A percentile compares a stretch with the other conserved stretches of the same genome.
Evolutionary conservation across 2,113 vertebrate species (phyloP).

Genomic region (Choloepus hoffmanni): DNA sequence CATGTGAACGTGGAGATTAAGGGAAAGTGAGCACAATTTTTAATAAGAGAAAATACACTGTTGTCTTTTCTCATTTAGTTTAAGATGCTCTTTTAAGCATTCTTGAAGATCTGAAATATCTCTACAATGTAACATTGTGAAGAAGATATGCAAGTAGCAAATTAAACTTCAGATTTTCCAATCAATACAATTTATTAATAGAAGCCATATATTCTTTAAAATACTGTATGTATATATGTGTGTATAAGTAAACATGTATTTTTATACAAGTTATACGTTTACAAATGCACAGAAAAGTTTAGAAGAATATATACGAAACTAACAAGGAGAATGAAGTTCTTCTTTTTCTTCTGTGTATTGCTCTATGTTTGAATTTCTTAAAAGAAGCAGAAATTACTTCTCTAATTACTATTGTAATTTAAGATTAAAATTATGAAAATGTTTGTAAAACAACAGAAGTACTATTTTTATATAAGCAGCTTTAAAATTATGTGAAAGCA

Average conservation of each 20-base stretch:
- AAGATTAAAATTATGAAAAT: background rate
- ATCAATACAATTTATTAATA: background rate
- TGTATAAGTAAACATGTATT: background rate
- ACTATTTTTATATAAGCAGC: background rate
- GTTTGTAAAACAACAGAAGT: background rate
- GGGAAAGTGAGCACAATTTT: background rate
- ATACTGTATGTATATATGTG: background rate
- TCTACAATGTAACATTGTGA: background rate
- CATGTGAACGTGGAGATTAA: background rate
- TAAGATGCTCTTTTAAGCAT: background rate
- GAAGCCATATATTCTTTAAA: background rate
- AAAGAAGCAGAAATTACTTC: conserved; percentile 3
- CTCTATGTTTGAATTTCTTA: background rate
- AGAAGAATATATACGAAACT: background rate
- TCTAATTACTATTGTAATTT: background rate
- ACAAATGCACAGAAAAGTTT: background rate
- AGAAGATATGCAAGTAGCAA: background rate
- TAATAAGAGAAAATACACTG: background rate
- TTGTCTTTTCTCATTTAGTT: background rate
- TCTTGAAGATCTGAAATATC: background rate
- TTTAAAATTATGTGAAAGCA: background rate
- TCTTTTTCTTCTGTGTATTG: background rate
- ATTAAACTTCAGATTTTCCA: background rate
- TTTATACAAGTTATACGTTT: background rate
- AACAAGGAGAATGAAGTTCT: background rate